A percentile compares a stretch with the other conserved stretches of the same genome.
These are phyloP conservation scores for Zaprionus gabonicus DNA, from an alignment of 1,140 invertebrate genomes.

Conservation along the genomic window DNA sequence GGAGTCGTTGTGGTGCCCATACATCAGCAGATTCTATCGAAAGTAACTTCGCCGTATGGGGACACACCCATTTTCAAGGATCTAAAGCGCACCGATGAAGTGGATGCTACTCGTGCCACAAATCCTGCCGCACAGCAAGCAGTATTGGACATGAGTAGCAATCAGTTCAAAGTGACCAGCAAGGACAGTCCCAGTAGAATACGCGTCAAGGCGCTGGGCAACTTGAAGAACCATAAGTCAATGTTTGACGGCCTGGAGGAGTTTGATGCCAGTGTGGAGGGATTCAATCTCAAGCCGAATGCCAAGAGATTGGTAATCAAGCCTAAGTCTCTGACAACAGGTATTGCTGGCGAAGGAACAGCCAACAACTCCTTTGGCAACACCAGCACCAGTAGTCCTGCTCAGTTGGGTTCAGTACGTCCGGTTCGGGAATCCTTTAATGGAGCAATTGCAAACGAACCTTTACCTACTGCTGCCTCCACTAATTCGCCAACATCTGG, in stretches of 20 bases:
- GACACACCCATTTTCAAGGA: conserved; percentile 91
- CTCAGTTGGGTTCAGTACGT: conserved; percentile 13
- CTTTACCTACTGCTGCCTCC: background rate
- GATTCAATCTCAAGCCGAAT: conserved; percentile 87
- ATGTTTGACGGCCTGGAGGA: conserved; percentile 90
- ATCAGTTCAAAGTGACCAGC: conserved; percentile 87
- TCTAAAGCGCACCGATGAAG: conserved; percentile 86
- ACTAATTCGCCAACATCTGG: background rate
- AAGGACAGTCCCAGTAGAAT: conserved; percentile 86
- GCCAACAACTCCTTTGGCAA: background rate
- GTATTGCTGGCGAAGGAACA: background rate
- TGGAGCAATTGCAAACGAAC: conserved; percentile 49
- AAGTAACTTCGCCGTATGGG: conserved; percentile 91
- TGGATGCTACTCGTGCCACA: conserved; percentile 90
- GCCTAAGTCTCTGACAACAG: conserved; percentile 62
- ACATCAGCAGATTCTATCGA: conserved; percentile 89
- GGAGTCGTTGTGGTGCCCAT: conserved; percentile 83
- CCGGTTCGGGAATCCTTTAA: conserved; percentile 64
- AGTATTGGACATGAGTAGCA: conserved; percentile 85
- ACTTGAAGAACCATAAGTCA: conserved; percentile 87
- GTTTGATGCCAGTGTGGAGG: conserved; percentile 87
- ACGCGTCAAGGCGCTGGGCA: conserved; percentile 87
- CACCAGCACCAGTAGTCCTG: conserved; percentile 26
- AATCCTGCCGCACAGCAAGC: conserved; percentile 89
- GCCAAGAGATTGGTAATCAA: conserved; percentile 87